Evolutionary conservation across 2,888 invertebrate species (phyloP).

Genomic region (Cheilosia impressa): DNA sequence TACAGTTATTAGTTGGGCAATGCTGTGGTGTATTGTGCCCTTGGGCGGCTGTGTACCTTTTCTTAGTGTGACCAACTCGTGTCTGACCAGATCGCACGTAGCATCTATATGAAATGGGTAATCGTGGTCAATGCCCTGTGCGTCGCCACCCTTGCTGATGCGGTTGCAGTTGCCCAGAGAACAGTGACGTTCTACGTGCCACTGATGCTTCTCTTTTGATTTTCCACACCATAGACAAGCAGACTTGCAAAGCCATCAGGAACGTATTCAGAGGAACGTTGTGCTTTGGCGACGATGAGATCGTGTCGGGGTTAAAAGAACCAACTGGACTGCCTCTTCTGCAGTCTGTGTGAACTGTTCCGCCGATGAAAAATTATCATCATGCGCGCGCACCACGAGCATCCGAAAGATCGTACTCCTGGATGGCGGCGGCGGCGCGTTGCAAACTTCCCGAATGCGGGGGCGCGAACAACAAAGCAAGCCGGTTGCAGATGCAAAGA

Average conservation of each 20-base stretch:
- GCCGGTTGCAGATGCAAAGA: constrained; percentile 22
- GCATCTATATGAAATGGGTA: constrained; percentile 66
- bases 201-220: constrained; percentile 66
- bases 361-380: constrained; percentile 71
- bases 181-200: constrained; percentile 63
- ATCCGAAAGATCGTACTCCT: constrained; percentile 44
- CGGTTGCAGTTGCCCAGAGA: constrained; percentile 34
- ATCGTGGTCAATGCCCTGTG: constrained; percentile 70
- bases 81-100: constrained; percentile 71
- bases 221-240: constrained; percentile 52
- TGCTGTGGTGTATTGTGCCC: constrained; percentile 44
- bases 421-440: constrained; percentile 37
- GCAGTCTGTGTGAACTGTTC: constrained; percentile 68
- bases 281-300: constrained; percentile 69
- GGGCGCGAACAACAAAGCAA: constrained; percentile 65
- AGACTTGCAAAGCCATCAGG: constrained; percentile 50
- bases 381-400: constrained; percentile 72
- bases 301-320: constrained; percentile 72
- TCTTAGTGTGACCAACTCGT: constrained; percentile 72
- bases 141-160: constrained; percentile 70
- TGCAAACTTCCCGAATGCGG: constrained; percentile 51
- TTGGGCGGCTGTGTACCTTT: constrained; percentile 25
- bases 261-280: constrained; percentile 38
- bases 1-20: constrained; percentile 70
- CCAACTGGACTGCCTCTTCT: constrained; percentile 57